phyloP scores from a whole-genome alignment of 1,140 invertebrate species.

The Drosophila kurseongensis region DNA sequence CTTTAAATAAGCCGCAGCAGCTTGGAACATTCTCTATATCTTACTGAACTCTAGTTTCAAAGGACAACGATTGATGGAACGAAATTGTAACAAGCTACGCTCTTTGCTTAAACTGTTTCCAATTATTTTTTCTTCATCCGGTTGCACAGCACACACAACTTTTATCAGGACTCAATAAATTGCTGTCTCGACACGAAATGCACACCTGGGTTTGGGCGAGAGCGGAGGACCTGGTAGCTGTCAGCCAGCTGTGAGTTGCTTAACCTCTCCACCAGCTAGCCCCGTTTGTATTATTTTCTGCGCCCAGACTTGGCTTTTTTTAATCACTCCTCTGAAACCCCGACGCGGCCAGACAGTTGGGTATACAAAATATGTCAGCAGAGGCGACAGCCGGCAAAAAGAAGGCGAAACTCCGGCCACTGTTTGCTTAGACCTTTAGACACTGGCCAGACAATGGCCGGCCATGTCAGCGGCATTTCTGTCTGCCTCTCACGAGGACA shows the following conservation, averaged over 20 bases:
- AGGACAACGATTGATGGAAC: constrained; percentile 2
- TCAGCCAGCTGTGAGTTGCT: constrained; percentile 48
- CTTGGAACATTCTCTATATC: not conserved
- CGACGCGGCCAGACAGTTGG: constrained; percentile 39
- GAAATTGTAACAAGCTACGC: constrained; percentile 10
- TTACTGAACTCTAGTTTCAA: not conserved
- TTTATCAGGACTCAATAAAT: constrained; percentile 57
- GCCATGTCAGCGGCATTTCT: constrained; percentile 49
- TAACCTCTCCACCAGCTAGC: constrained; percentile 40
- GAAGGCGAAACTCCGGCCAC: constrained; percentile 40
- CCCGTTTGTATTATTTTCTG: constrained; percentile 42
- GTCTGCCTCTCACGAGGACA: constrained; percentile 33
- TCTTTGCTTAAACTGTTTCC: constrained; percentile 45
- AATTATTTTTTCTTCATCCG: constrained; percentile 35
- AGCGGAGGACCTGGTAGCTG: constrained; percentile 43
- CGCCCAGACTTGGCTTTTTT: constrained; percentile 39
- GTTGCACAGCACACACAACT: constrained; percentile 6
- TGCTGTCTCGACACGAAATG: constrained; percentile 44
- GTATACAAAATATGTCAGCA: constrained; percentile 64
- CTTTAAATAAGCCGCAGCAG: not conserved
- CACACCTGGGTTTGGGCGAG: constrained; percentile 33
- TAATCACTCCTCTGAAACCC: constrained; percentile 46
- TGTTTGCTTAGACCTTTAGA: constrained; percentile 59
- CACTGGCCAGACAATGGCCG: constrained; percentile 59
- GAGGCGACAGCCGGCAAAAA: constrained; percentile 39